phyloP scores from a whole-genome alignment of 2,888 invertebrate species.

The Charanyca ferruginea region DNA sequence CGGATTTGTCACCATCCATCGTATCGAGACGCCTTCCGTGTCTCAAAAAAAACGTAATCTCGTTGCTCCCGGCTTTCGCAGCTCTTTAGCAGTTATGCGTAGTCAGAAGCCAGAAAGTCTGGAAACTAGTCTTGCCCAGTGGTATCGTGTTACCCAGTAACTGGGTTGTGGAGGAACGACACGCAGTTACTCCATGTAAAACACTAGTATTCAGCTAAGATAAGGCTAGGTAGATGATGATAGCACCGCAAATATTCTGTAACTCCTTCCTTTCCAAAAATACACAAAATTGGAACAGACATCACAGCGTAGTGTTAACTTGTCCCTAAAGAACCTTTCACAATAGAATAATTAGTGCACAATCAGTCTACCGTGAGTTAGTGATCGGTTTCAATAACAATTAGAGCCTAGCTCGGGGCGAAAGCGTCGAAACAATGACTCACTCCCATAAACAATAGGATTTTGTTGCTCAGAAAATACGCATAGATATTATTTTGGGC shows the following conservation, averaged over 20 bases:
- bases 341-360: conserved; percentile 68
- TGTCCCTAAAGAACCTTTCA: conserved; percentile 52
- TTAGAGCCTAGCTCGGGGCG: conserved; percentile 65
- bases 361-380: conserved; percentile 70
- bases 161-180: too few species aligned
- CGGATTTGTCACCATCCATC: too few species aligned
- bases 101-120: too few species aligned
- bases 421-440: conserved; percentile 63
- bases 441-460: conserved; percentile 63
- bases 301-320: conserved; percentile 27
- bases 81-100: too few species aligned
- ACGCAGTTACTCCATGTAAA: too few species aligned
- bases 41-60: too few species aligned
- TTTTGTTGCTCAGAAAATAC: conserved; percentile 60
- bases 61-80: too few species aligned
- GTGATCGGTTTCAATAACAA: conserved; percentile 76
- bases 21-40: too few species aligned
- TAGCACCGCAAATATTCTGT: background rate
- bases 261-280: background rate
- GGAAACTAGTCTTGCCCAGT: too few species aligned
- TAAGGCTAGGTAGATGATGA: too few species aligned
- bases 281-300: background rate
- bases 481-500: conserved; percentile 35
- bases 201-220: too few species aligned
- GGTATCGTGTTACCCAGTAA: too few species aligned